phyloP scores from a whole-genome alignment of 2,888 invertebrate genomes.

The Scaptomyza tumidula region DNA sequence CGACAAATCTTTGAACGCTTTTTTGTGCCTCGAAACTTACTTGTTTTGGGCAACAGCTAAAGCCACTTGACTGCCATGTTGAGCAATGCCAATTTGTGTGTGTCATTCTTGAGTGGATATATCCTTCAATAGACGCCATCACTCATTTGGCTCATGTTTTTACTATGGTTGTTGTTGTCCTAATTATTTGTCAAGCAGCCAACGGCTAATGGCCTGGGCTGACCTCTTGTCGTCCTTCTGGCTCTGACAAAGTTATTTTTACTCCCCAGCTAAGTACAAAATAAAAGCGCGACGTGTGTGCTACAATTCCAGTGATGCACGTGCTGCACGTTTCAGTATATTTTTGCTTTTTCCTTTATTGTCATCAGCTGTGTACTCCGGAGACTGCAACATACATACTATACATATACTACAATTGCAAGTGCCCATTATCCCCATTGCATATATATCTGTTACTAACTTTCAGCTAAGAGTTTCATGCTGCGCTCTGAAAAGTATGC shows the following conservation, averaged over 20 bases:
- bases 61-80: constrained; percentile 72
- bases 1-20: constrained; percentile 72
- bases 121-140: constrained; percentile 68
- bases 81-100: constrained; percentile 75
- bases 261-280: constrained; percentile 50
- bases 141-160: constrained; percentile 55
- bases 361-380: constrained; percentile 31
- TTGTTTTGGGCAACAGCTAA: constrained; percentile 38
- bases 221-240: constrained; percentile 40
- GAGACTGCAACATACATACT: constrained; percentile 7
- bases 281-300: constrained; percentile 62
- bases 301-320: constrained; percentile 38
- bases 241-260: constrained; percentile 9
- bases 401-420: constrained; percentile 7
- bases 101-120: constrained; percentile 53
- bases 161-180: constrained; percentile 48
- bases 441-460: constrained; percentile 38
- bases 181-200: constrained; percentile 77
- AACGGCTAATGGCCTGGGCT: constrained; percentile 70
- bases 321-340: constrained; percentile 24
- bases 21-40: constrained; percentile 55
- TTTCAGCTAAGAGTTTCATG: constrained; percentile 16
- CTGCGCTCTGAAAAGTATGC: constrained; percentile 50
- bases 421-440: constrained; percentile 19
- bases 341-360: constrained; percentile 7